Evolutionary conservation across 2,797 vertebrate species (phyloP).

Genomic region (Gastrophryne carolinensis): DNA sequence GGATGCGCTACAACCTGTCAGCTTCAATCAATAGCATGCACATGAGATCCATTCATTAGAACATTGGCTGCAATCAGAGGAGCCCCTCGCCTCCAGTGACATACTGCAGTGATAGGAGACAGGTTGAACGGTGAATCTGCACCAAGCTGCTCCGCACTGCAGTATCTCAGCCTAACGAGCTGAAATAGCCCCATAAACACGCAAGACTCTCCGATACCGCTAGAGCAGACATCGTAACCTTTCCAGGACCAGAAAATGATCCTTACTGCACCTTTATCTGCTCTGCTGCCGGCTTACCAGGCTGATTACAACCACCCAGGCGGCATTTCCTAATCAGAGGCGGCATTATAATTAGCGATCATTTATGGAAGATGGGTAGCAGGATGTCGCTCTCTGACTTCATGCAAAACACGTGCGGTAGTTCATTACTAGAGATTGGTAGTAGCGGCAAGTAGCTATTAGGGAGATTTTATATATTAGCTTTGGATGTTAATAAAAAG

Average conservation of each 20-base stretch:
- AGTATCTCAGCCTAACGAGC: background rate
- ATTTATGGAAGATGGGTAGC: background rate
- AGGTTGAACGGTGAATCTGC: background rate
- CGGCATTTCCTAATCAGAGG: background rate
- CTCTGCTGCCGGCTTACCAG: background rate
- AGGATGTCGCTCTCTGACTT: background rate
- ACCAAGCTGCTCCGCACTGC: constrained; percentile 4
- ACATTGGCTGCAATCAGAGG: constrained; percentile 1
- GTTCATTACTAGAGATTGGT: background rate
- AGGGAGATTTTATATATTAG: background rate
- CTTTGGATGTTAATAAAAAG: background rate
- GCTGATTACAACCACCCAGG: background rate
- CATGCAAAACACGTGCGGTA: background rate
- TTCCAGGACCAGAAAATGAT: background rate
- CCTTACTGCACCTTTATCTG: background rate
- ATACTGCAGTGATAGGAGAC: background rate
- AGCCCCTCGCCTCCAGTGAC: background rate
- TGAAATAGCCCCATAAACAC: constrained; percentile 15
- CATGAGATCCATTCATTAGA: constrained; percentile 14
- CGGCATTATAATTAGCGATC: constrained; percentile 3
- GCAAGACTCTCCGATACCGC: background rate
- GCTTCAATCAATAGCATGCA: background rate
- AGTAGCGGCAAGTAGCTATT: background rate
- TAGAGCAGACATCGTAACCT: constrained; percentile 3
- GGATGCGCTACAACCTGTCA: background rate